These are phyloP conservation scores for Ophiothrix spiculata DNA, from an alignment of 35 echinoderm and acorn worm species.

Conservation along the genomic window DNA sequence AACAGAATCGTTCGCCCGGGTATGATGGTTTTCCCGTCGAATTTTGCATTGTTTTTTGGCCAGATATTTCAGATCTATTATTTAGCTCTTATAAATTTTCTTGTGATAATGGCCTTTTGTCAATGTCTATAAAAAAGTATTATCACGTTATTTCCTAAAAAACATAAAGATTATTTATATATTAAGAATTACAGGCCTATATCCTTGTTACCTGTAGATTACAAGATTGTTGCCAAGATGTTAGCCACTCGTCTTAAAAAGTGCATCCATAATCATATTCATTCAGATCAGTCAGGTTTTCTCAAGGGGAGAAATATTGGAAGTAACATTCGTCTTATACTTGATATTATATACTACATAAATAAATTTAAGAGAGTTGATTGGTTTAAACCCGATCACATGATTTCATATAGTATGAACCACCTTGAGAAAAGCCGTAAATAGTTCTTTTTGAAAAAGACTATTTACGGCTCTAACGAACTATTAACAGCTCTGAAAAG, in stretches of 20 bases:
- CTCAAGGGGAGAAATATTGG: conserved; percentile 18
- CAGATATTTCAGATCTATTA: conserved; percentile 15
- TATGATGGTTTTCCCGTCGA: conserved; percentile 17
- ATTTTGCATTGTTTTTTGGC: conserved; percentile 3
- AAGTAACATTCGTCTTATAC: neutral
- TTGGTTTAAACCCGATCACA: no score
- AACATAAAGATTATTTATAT: neutral
- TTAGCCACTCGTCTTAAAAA: neutral
- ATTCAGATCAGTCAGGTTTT: conserved; percentile 9
- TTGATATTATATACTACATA: conserved; percentile 21
- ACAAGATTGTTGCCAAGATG: conserved; percentile 7
- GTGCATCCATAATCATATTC: neutral
- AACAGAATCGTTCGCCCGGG: neutral
- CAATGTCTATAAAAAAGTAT: neutral
- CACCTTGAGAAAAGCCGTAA: no score
- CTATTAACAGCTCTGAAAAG: no score
- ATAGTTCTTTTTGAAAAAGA: no score
- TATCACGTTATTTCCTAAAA: neutral
- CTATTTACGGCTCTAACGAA: no score
- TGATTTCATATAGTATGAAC: no score
- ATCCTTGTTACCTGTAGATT: neutral
- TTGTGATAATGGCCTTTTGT: conserved; percentile 11
- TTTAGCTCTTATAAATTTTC: conserved; percentile 1
- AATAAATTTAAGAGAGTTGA: no score
- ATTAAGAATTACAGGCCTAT: neutral